phyloP scores from a whole-genome alignment of 2,113 vertebrate species.

The Naja naja region DNA sequence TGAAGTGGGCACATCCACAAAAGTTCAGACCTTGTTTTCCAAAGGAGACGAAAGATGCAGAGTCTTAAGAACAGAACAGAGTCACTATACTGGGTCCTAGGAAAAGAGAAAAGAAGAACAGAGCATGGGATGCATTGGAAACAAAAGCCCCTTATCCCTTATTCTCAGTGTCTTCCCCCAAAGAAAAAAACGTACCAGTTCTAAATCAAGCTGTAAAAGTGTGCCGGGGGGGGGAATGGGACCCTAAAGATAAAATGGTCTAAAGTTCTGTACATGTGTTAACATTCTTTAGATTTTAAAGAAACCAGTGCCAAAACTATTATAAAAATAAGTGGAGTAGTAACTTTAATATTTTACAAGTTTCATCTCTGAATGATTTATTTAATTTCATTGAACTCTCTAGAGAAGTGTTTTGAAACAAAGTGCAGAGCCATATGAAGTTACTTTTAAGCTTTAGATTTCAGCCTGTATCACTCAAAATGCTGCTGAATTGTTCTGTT shows the following conservation, averaged over 20 bases:
- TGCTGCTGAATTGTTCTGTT: background rate
- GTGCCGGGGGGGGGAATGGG: rapidly evolving
- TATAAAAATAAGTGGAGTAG: background rate
- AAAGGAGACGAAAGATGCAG: background rate
- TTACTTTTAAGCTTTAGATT: background rate
- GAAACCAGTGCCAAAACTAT: background rate
- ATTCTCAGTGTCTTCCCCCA: background rate
- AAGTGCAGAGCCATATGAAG: background rate
- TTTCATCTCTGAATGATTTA: background rate
- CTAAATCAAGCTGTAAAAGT: background rate
- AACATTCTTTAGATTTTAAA: background rate
- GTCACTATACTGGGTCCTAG: background rate
- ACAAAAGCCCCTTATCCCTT: background rate
- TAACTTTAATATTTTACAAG: background rate
- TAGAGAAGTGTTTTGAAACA: background rate
- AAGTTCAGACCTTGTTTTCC: background rate
- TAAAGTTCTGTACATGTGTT: background rate
- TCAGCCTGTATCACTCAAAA: background rate
- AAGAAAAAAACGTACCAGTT: background rate
- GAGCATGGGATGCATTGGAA: background rate
- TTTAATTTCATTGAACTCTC: background rate
- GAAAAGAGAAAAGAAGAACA: background rate
- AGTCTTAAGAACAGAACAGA: background rate
- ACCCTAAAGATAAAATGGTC: background rate
- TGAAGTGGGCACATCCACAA: background rate